Conservation (phyloP, 2,888 invertebrate species). For the Anorthoa munda region DNA sequence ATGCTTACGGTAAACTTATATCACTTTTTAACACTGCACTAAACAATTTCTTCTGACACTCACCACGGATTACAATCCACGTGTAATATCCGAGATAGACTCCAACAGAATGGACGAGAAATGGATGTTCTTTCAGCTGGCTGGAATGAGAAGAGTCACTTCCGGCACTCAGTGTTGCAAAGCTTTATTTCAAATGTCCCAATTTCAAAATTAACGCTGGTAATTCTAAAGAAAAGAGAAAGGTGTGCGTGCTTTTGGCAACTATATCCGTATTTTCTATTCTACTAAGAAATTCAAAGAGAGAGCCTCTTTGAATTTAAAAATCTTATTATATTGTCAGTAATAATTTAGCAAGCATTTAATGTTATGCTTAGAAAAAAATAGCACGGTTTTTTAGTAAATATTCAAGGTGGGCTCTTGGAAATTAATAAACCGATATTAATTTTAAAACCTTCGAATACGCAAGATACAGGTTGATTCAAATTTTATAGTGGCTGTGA, state of each 20-base stretch:
- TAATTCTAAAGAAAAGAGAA: conserved; percentile 4
- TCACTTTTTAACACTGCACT: conserved; percentile 87
- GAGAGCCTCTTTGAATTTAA: too few relatives aligned
- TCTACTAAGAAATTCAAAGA: too few relatives aligned
- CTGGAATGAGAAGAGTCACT: conserved; percentile 84
- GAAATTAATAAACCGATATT: too few relatives aligned
- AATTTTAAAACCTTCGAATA: too few relatives aligned
- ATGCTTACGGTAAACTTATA: conserved; percentile 71
- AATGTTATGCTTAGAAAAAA: too few relatives aligned
- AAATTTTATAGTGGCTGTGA: too few relatives aligned
- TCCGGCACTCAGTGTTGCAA: conserved; percentile 82
- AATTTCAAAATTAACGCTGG: conserved; percentile 39
- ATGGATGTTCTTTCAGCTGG: conserved; percentile 87
- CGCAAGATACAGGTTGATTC: too few relatives aligned
- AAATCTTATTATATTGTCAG: too few relatives aligned
- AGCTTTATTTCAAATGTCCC: conserved; percentile 39
- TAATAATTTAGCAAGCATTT: too few relatives aligned
- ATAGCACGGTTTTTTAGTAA: too few relatives aligned
- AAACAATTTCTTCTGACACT: conserved; percentile 85
- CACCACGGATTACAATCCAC: conserved; percentile 90
- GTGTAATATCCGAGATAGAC: conserved; percentile 93
- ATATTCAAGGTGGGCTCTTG: too few relatives aligned
- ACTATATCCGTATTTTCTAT: too few relatives aligned
- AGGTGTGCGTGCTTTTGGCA: not conserved
- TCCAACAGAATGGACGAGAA: conserved; percentile 93